phyloP scores from a whole-genome alignment of 2,797 vertebrate genomes.

The Atherinosoma microstoma region DNA sequence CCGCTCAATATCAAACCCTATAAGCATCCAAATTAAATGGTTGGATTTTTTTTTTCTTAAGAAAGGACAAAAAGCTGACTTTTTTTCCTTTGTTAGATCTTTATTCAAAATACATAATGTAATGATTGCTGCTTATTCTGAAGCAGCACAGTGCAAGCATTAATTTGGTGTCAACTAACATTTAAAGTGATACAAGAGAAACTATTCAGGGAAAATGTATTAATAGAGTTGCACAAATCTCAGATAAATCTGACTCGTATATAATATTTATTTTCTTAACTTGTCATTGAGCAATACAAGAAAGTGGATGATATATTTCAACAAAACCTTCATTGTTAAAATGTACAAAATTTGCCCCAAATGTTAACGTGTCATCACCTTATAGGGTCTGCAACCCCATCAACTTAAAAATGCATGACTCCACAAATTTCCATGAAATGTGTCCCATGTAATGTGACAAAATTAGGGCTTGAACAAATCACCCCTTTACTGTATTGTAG shows the following conservation, averaged over 20 bases:
- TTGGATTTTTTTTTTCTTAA: background rate
- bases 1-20: background rate
- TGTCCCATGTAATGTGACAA: slow-evolving; percentile 31
- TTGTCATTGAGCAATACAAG: slow-evolving; percentile 22
- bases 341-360: slow-evolving; percentile 31
- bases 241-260: background rate
- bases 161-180: slow-evolving; percentile 59
- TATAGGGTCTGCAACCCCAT: slow-evolving; percentile 30
- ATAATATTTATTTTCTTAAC: slow-evolving; percentile 7
- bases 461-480: slow-evolving; percentile 9
- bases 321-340: slow-evolving; percentile 15
- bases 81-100: slow-evolving; percentile 59
- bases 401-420: slow-evolving; percentile 65
- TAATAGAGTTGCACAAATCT: slow-evolving; percentile 19
- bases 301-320: slow-evolving; percentile 14
- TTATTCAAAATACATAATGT: slow-evolving; percentile 78
- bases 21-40: background rate
- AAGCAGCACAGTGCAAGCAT: slow-evolving; percentile 73
- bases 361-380: slow-evolving; percentile 37
- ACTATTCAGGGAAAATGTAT: slow-evolving; percentile 54
- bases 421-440: slow-evolving; percentile 41
- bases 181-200: slow-evolving; percentile 56
- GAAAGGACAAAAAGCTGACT: background rate
- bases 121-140: slow-evolving; percentile 59
- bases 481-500: slow-evolving; percentile 7